These are phyloP conservation scores for Apamea anceps DNA, from an alignment of 2,888 invertebrate species.

Conservation along the genomic window DNA sequence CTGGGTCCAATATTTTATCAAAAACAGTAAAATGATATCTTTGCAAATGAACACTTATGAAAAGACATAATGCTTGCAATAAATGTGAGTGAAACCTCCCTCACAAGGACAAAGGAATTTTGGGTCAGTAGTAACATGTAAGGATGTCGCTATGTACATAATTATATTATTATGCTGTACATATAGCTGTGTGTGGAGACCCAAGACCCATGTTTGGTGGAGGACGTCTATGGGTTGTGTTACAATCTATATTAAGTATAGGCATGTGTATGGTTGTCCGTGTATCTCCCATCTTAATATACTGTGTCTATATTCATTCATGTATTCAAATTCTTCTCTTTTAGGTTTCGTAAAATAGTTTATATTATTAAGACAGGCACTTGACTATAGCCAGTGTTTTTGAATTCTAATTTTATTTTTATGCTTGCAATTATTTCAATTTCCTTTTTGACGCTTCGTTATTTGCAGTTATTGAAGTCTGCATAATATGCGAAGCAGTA, in stretches of 20 bases:
- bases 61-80: slow-evolving; percentile 50
- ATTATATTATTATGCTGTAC: slow-evolving; percentile 31
- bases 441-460: background rate
- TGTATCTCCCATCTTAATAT: background rate
- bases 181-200: slow-evolving; percentile 20
- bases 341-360: background rate
- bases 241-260: slow-evolving; percentile 25
- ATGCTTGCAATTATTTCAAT: background rate
- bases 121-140: slow-evolving; percentile 51
- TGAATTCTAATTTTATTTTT: background rate
- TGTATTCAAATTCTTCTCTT: background rate
- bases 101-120: slow-evolving; percentile 47
- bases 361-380: background rate
- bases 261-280: background rate
- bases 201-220: slow-evolving; percentile 40
- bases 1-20: slow-evolving; percentile 19
- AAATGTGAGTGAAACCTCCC: slow-evolving; percentile 49
- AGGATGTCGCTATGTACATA: slow-evolving; percentile 33
- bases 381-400: background rate
- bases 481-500: background rate
- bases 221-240: slow-evolving; percentile 35
- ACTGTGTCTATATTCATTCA: slow-evolving; percentile 1
- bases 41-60: slow-evolving; percentile 44
- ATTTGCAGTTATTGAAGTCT: background rate
- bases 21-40: slow-evolving; percentile 26